Base-by-base conservation (phyloP, 2,888 invertebrate genomes). In the Cantharis nigra region DNA sequence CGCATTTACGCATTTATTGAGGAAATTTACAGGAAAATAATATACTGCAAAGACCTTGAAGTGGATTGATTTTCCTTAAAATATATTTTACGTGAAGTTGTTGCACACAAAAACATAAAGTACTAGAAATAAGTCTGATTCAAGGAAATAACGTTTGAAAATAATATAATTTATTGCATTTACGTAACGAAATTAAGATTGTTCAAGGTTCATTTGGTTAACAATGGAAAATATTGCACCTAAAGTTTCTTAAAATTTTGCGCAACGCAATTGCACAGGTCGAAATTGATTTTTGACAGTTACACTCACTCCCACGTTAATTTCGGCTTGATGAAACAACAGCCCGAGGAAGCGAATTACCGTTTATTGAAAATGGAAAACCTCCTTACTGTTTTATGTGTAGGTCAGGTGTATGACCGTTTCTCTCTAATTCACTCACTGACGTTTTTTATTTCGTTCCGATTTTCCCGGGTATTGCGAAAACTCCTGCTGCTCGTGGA, bases 401-500 rank as follows among this genome's bases (percentile, higher is more conserved):
- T 49, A 49, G 49, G 49, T 49, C 49, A 49, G 49, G 49, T 49
- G 49, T 49, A 49, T n/a, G 49, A 49, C 69, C 72, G 67, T 77
- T 74, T 65, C 20, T 28, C 33, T 74, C 70, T 72, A 76, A 69
- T 69, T n/a, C 49, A 49, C 70, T 13, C 7, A 28, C 70, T n/a
- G 62, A 70, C 63, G 64, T 64, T 71, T 49, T 49, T 49, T 49
- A 49, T 67, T 71, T 72, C 64, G 70, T 69, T 69, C 69, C 65
- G 71, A 72, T 71, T 72, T 79, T 78, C 79, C 78, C 75, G 72
- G 73, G 78, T 76, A 76, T 76, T 80, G 76, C 78, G 78, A 78
- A 78, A 75, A 72, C 72, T 77, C 78, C 49, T n/a, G 49, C 78
- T 62, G 74, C 80, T 76, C 80, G 80, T 78, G 80, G 78, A 75